Evolutionary conservation across 2,113 vertebrate species (phyloP), one percentile per base, ranked within the genome.

Genomic region (Cephalophus harveyi): DNA sequence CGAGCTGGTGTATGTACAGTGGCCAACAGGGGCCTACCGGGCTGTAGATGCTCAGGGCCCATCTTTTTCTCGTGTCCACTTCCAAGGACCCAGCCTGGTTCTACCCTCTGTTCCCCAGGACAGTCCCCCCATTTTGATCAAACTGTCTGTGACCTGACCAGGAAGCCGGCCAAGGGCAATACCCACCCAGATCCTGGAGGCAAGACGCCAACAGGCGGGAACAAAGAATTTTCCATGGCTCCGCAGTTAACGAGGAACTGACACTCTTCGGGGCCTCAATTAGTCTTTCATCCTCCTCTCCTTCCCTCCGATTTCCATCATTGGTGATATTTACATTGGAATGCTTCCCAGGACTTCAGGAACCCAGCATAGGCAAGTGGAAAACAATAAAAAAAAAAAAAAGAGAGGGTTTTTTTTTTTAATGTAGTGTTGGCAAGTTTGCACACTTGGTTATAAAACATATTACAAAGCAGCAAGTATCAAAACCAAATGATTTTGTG

Each of bases 111-210:
- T 50, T 96, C 59, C 48, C 78, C 82, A 91, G 78, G 92, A 74
- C 54, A 50, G 64, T 40, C 89, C 15, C 57, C 28, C 13, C 25
- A 27, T 59, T 59, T 59, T 23, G 67, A 40, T 59, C 74, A 85
- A 95, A 92, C 96, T 48, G 94, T 94, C 98, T 94, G 94, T 83
- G 93, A 97, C 86, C 95, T 62, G 96, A 97, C 91, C 97, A 97
- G 98, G 97, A 98, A 97, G 95, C 93, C 59, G 71, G 96, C 97
- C 95, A 97, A 96, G 52, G 91, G 91, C 89, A 96, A 82, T 94
- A 97, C 93, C 96, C 98, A 97, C 96, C 98, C 97, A 98, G 97
- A 97, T 98, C 98, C 98, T 98, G 98, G 97, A 98, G 98, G 98
- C 98, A 64, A 89, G 91, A 57, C 1, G 97, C 97, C 98, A 98